These are phyloP conservation scores for Aldabrachelys gigantea DNA, from an alignment of 2,113 vertebrate genomes.

Conservation along the genomic window DNA sequence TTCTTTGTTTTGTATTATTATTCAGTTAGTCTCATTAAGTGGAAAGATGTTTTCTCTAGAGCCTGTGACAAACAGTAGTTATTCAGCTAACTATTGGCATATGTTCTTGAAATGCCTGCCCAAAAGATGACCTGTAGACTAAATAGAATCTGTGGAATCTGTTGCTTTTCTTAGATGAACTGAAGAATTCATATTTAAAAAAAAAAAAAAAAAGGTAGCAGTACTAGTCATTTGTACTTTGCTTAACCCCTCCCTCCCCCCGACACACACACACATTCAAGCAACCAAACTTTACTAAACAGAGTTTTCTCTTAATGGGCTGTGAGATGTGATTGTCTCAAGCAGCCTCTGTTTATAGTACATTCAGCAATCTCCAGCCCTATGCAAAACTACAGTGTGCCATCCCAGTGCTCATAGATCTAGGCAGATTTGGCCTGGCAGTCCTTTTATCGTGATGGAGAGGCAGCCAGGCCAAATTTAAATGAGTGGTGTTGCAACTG, in stretches of 20 bases:
- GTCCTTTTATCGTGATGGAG: not conserved
- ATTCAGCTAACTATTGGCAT: conserved; percentile 64
- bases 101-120: conserved; percentile 54
- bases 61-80: conserved; percentile 33
- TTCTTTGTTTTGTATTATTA: conserved; percentile 12
- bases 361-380: not conserved
- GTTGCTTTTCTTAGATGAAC: conserved; percentile 39
- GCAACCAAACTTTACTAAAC: not conserved
- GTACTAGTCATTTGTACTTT: not conserved
- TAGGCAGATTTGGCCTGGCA: not conserved
- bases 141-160: conserved; percentile 71
- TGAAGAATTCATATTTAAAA: not conserved
- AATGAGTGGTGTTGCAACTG: not conserved
- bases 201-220: conserved; percentile 27
- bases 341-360: not conserved
- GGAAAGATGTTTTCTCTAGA: not conserved
- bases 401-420: not conserved
- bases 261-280: not conserved
- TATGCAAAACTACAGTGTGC: not conserved
- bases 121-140: conserved; percentile 70
- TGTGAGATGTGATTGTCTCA: not conserved
- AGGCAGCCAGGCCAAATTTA: not conserved
- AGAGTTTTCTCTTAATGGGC: not conserved
- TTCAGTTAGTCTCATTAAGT: conserved; percentile 42
- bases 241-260: not conserved